A percentile compares a stretch with the other conserved stretches of the same genome.
These are phyloP conservation scores for Campylorhamphus procurvoides DNA, from an alignment of 2,113 vertebrate genomes.

Conservation along the genomic window DNA sequence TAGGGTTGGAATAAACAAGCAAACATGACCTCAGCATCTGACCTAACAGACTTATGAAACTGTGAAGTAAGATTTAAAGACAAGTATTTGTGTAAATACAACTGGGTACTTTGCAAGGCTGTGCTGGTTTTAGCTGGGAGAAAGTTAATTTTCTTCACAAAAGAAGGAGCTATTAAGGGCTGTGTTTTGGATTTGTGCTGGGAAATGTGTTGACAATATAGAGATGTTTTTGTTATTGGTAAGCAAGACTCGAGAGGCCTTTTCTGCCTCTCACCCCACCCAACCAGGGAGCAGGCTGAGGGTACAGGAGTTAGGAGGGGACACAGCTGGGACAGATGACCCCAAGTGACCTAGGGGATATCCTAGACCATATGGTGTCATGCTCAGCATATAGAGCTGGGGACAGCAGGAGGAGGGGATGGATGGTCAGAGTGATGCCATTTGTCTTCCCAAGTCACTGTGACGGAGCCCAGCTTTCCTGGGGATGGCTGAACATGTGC, in stretches of 20 bases:
- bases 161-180: neutral
- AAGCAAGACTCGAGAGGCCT: neutral
- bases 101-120: neutral
- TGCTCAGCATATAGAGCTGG: neutral
- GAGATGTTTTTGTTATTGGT: neutral
- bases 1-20: slow-evolving; percentile 15
- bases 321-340: neutral
- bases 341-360: neutral
- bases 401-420: neutral
- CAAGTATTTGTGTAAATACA: neutral
- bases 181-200: neutral
- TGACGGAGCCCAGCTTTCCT: neutral
- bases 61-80: neutral
- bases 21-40: slow-evolving; percentile 25
- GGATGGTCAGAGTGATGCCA: rapidly evolving
- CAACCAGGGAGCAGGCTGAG: neutral
- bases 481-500: neutral
- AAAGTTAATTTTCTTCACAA: neutral
- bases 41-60: slow-evolving; percentile 6
- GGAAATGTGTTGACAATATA: neutral
- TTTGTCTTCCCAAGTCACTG: neutral
- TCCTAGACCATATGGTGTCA: neutral
- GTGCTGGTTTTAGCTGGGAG: neutral
- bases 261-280: neutral
- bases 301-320: neutral